Base-by-base conservation (phyloP, 2,113 vertebrate species). In the Pampusana beccarii region DNA sequence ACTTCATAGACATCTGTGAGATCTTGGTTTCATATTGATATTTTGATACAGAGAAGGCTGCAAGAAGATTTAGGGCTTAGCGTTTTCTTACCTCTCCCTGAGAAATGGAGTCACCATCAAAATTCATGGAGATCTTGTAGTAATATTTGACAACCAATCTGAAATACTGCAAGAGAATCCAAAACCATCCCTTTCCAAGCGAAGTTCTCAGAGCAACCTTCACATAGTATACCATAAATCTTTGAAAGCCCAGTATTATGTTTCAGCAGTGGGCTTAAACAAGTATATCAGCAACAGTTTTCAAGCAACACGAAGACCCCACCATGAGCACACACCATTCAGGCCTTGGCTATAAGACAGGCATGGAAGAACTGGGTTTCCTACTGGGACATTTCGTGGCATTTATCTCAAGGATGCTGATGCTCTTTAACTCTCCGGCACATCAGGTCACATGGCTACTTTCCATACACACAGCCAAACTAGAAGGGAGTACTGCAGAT, bases 81-180 rank as follows among this genome's bases (percentile, higher is more conserved):
- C 13, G 10, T 48, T 93, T 90, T 92, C 66, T 64, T 79, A 13
- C 13, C 9, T 40, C 25, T 81, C 13, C 40, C 48, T 60, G 34
- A 44, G 46, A 90, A 92, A 80, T 18, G n/a, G 19, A 80, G 53
- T 54, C 56, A 58, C 20, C 26, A 60, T 69, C 78, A 93, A 95
- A 91, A 96, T 88, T 92, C 61, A 51, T 15, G 2, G 31, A 78
- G 7, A 40, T 57, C 44, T 62, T 28, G 70, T 20, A 54, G 51
- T 17, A 82, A 48, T 44, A 56, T 69, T 92, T 93, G 61, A 78
- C 65, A 88, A 60, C 9, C 2, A 1, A 42, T 53, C 50, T 91
- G 84, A 95, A 93, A 92, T 84, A 90, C 61, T 79, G 69, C 71
- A 90, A 62, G 40, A 72, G 16, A 80, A 78, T 40, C 29, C 67